These are phyloP conservation scores for Donacobius atricapilla DNA, from an alignment of 2,113 vertebrate genomes.

Conservation along the genomic window DNA sequence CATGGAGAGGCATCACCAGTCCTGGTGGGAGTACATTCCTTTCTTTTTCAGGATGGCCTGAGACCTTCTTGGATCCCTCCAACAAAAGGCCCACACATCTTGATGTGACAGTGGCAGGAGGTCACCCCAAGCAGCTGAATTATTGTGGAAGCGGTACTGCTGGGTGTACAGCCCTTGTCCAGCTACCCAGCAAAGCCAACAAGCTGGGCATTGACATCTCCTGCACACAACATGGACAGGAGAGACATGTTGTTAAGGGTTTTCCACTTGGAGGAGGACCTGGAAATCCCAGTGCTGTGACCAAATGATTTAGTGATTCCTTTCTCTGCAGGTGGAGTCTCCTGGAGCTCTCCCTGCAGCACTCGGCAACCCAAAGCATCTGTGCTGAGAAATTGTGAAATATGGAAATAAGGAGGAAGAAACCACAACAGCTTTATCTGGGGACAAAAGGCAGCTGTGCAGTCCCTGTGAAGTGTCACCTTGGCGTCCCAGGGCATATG, in stretches of 20 bases:
- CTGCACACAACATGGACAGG: not conserved
- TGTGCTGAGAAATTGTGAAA: not conserved
- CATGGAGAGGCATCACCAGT: not conserved
- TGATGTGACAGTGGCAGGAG: not conserved
- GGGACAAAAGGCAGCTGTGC: not conserved
- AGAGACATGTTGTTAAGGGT: not conserved
- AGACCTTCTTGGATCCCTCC: not conserved
- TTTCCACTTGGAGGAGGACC: not conserved
- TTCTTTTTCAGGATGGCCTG: not conserved
- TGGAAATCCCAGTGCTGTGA: not conserved
- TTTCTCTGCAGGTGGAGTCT: not conserved
- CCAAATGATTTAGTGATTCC: not conserved
- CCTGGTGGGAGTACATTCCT: accelerated
- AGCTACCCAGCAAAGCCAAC: not conserved
- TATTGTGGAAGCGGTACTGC: not conserved
- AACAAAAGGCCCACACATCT: not conserved
- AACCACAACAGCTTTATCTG: not conserved
- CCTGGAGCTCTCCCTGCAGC: not conserved
- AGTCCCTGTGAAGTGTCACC: not conserved
- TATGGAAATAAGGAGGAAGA: not conserved
- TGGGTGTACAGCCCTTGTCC: not conserved
- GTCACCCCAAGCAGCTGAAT: not conserved
- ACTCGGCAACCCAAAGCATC: not conserved
- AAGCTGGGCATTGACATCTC: not conserved
- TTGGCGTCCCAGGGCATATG: not conserved